Evolutionary conservation across 92 coral and sea anemone genomes (phyloP).

Genomic region (Zoanthus sociatus): DNA sequence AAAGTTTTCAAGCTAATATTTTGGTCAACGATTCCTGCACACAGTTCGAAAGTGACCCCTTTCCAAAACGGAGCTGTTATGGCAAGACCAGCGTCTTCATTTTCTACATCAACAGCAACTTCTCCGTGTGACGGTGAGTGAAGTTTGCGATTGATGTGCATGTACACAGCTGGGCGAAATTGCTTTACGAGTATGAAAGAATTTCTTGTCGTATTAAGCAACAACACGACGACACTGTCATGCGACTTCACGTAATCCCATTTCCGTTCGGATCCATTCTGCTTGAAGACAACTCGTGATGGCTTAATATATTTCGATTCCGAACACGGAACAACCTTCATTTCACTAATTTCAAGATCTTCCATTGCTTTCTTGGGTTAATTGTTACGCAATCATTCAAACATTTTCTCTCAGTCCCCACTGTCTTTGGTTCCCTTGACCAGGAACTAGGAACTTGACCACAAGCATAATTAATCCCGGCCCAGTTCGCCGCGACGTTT

Average conservation of each 20-base stretch:
- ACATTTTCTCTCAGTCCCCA: neutral
- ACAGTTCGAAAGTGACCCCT: constrained; percentile 95
- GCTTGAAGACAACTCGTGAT: constrained; percentile 90
- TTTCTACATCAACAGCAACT: constrained; percentile 50
- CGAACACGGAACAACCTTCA: constrained; percentile 89
- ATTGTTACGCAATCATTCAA: neutral
- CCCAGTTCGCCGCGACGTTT: too few species aligned
- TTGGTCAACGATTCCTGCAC: constrained; percentile 97
- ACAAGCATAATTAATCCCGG: neutral
- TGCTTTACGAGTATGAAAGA: constrained; percentile 93
- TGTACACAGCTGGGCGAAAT: constrained; percentile 87
- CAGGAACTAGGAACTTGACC: neutral
- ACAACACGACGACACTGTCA: constrained; percentile 75
- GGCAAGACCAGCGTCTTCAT: constrained; percentile 72
- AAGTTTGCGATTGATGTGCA: constrained; percentile 85
- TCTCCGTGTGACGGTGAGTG: constrained; percentile 35
- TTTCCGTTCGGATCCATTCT: constrained; percentile 74
- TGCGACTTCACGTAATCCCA: constrained; percentile 86
- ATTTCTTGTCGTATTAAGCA: constrained; percentile 91
- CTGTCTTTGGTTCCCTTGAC: neutral
- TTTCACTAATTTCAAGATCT: constrained; percentile 68
- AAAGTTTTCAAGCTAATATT: constrained; percentile 71
- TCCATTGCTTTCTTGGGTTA: constrained; percentile 45
- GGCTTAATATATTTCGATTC: constrained; percentile 83
- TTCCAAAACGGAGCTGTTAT: constrained; percentile 73